Percentiles rank a stretch among this genome's conserved stretches.
Evolutionary conservation across 2,113 vertebrate species (phyloP).

Genomic region (Anseranas semipalmata): DNA sequence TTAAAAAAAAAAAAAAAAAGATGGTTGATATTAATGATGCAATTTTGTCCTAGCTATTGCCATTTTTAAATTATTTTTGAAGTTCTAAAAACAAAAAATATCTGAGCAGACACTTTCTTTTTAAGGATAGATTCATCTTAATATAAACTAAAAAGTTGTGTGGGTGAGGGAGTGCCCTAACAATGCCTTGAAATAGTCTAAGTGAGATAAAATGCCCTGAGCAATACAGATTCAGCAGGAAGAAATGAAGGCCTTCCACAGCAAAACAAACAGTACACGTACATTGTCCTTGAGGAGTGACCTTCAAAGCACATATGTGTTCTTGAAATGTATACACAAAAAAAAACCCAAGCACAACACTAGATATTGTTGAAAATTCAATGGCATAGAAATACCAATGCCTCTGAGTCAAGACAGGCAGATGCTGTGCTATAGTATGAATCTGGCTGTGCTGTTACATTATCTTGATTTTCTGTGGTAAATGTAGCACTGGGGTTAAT

Average conservation of each 20-base stretch:
- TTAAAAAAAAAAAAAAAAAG: neutral
- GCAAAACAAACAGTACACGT: neutral
- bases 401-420: neutral
- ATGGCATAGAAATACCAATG: rapidly evolving
- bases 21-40: neutral
- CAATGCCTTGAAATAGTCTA: neutral
- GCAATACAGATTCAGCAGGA: neutral
- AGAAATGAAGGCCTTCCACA: neutral
- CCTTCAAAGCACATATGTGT: neutral
- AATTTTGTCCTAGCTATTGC: neutral
- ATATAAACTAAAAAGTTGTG: neutral
- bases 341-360: neutral
- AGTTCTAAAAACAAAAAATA: neutral
- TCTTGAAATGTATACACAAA: neutral
- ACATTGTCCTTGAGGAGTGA: neutral
- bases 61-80: neutral
- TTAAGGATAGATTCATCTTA: neutral
- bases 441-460: neutral
- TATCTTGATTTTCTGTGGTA: neutral
- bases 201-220: neutral
- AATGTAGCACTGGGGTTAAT: neutral
- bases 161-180: neutral
- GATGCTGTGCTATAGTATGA: neutral
- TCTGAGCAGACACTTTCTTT: neutral
- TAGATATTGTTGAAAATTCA: neutral